Conservation (phyloP, 2,888 invertebrate genomes). For the Tetheella fluctuosa region DNA sequence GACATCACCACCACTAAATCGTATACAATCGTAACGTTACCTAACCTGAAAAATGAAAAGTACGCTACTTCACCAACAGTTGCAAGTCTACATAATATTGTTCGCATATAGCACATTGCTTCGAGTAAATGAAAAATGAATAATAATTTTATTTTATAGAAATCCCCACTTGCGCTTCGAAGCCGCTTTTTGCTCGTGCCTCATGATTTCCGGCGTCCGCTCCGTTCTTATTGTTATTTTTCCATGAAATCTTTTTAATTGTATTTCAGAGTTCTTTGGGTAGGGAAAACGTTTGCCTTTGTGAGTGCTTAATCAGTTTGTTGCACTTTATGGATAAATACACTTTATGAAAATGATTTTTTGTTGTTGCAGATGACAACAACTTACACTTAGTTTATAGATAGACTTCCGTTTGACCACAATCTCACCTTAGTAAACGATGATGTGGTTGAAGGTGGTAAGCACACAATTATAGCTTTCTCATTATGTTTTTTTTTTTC, state of each 20-base stretch:
- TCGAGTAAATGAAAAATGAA: constrained; percentile 9
- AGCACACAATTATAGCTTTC: too few relatives aligned
- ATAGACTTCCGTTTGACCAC: too few relatives aligned
- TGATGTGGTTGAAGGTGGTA: too few relatives aligned
- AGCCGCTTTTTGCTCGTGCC: constrained; percentile 3
- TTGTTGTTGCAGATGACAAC: too few relatives aligned
- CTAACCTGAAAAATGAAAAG: too few relatives aligned
- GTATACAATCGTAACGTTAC: too few relatives aligned
- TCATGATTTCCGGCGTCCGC: constrained; percentile 11
- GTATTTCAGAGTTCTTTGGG: constrained; percentile 9
- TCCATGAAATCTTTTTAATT: constrained; percentile 3
- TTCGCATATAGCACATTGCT: background rate
- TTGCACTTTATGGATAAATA: too few relatives aligned
- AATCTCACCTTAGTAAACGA: too few relatives aligned
- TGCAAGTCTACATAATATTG: background rate
- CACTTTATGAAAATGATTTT: too few relatives aligned
- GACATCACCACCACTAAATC: too few relatives aligned
- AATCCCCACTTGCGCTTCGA: constrained; percentile 2
- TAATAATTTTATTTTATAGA: constrained; percentile 10
- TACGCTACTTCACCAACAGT: background rate
- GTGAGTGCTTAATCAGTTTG: background rate
- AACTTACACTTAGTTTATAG: too few relatives aligned
- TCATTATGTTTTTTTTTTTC: too few relatives aligned
- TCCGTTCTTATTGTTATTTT: constrained; percentile 11
- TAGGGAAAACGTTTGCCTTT: background rate